Percentiles rank a stretch among this genome's conserved stretches.
phyloP scores from a whole-genome alignment of 2,113 vertebrate genomes.

The Semicossyphus pulcher region DNA sequence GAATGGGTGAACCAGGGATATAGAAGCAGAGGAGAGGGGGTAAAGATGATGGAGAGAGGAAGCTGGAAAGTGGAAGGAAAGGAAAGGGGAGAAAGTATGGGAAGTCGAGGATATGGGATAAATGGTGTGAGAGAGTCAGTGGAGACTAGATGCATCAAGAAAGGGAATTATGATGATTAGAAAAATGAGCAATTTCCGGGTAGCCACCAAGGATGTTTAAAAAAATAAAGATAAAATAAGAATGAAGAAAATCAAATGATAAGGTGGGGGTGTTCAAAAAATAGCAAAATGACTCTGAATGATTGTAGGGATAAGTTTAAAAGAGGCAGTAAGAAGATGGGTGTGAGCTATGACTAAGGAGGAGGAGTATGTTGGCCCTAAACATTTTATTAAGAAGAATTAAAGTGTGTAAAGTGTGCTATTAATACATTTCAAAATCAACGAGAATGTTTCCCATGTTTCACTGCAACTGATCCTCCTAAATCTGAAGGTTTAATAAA shows the following conservation, averaged over 20 bases:
- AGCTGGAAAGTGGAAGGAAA: slow-evolving; percentile 20
- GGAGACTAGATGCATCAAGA: not conserved
- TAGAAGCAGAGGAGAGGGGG: slow-evolving; percentile 17
- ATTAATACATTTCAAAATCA: not conserved
- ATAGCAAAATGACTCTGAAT: not conserved
- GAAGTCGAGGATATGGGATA: slow-evolving; percentile 48
- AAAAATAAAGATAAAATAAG: no score
- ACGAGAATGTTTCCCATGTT: not conserved
- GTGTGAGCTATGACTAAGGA: no score
- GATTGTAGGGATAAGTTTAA: not conserved
- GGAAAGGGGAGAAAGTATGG: slow-evolving; percentile 30
- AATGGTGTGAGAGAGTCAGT: slow-evolving; percentile 40
- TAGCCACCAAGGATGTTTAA: no score
- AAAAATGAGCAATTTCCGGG: no score
- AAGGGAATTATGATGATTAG: not conserved
- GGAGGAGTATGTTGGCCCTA: no score
- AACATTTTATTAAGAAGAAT: no score
- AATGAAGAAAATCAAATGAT: slow-evolving; percentile 13
- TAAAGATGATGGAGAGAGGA: slow-evolving; percentile 31
- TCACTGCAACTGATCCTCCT: not conserved
- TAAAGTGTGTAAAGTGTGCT: no score
- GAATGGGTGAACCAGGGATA: slow-evolving; percentile 2
- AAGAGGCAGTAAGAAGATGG: no score
- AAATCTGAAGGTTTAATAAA: slow-evolving; percentile 4
- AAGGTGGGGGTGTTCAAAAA: not conserved